Evolutionary conservation across 2,797 vertebrate genomes (phyloP).

Genomic region (Pseudomugil tenellus): DNA sequence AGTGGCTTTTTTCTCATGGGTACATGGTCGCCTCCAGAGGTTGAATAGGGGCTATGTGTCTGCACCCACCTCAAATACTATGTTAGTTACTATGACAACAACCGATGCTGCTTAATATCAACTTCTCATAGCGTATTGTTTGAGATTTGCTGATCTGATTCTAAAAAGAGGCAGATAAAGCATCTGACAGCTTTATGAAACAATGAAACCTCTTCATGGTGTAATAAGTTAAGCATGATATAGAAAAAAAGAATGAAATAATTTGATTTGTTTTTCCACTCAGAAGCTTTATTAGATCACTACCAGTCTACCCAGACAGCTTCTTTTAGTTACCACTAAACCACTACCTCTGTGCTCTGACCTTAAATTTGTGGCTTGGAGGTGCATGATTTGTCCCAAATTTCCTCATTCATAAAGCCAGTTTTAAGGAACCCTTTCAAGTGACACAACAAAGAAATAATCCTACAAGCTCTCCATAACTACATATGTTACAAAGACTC

Average conservation of each 20-base stretch:
- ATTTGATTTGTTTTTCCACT: too few species aligned
- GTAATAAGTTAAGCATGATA: too few species aligned
- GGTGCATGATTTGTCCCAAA: not conserved
- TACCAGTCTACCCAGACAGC: too few species aligned
- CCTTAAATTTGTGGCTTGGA: too few species aligned
- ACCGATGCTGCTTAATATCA: not conserved
- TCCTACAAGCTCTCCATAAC: not conserved
- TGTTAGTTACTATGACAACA: not conserved
- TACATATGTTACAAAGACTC: not conserved
- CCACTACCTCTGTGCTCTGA: too few species aligned
- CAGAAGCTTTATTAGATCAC: too few species aligned
- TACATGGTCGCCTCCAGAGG: slow-evolving; percentile 1
- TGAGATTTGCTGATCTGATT: not conserved
- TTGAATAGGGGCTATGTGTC: not conserved
- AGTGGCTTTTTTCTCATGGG: slow-evolving; percentile 35
- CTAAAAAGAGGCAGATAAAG: too few species aligned
- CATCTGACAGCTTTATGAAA: too few species aligned
- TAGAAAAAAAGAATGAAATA: too few species aligned
- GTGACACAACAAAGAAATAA: not conserved
- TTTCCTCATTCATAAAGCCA: not conserved
- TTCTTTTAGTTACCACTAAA: too few species aligned
- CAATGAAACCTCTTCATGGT: too few species aligned
- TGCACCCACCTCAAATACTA: not conserved
- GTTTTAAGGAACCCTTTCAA: not conserved
- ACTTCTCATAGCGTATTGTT: too few species aligned